Evolutionary conservation across 2,797 vertebrate genomes (phyloP), one percentile per base, ranked within the genome.

Genomic region (Manis crassicaudata): DNA sequence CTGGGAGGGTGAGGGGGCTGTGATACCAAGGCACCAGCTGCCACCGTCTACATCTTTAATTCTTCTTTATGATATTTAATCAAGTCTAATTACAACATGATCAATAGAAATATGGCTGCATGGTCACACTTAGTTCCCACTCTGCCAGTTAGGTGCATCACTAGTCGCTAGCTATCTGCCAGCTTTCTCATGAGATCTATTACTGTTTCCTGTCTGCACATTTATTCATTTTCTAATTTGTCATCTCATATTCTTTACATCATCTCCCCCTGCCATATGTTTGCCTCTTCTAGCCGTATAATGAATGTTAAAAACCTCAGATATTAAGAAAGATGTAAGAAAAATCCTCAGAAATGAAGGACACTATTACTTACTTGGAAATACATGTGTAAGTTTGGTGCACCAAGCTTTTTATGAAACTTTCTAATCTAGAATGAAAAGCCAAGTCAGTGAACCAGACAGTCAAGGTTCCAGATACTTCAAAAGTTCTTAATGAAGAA

Each of bases 61-160:
- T 92, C 29, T 58, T 79, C 56, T 18, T 63, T 27, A 63, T 52
- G 9, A 18, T 27, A 18, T 85, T 95, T 12, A 29, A 67, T 46
- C 16, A 63, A 85, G 54, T 5, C 13, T 8, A 37, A 72, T 81
- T 63, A 32, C 17, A 60, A n/a, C 7, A 7, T 2, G 17, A 56
- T 52, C 54, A 35, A 0, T 8, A 18, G 23, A 65, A 92, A 29
- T n/a, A 21, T 0, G 18, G 25, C 5, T n/a, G 3, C n/a, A 3
- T 20, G 52, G 25, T 35, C 65, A 65, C 7, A 68, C 14, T 65
- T 8, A 20, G 16, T 27, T 54, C 25, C 14, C 23, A 20, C 23
- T 37, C 25, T 6, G 13, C 20, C 14, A 35, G 23, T 60, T 17
- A 18, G 37, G 27, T 63, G 23, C 6, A 50, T 10, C 11, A 5